Evolutionary conservation across 2,113 vertebrate genomes (phyloP).

Genomic region (Sisor rabdophorus): DNA sequence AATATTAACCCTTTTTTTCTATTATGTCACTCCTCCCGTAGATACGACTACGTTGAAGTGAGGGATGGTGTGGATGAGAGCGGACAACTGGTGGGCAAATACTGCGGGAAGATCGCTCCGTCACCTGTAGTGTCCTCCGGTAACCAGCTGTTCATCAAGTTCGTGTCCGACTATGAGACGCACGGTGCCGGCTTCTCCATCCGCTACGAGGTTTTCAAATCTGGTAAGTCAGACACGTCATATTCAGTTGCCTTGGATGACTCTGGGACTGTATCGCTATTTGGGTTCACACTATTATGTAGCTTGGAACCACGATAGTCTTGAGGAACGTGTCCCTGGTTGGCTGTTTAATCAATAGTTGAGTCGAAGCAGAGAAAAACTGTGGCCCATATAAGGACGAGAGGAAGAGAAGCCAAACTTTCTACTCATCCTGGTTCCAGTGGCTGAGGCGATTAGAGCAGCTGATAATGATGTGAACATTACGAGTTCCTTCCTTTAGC

Average conservation of each 20-base stretch:
- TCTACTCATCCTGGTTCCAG: conserved; percentile 15
- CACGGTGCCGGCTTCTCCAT: conserved; percentile 98
- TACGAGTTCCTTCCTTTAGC: conserved; percentile 33
- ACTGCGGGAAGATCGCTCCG: conserved; percentile 96
- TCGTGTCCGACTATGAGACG: conserved; percentile 97
- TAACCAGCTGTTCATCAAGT: conserved; percentile 92
- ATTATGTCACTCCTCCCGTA: conserved; percentile 49
- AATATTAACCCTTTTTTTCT: too few species aligned
- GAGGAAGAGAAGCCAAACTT: neutral
- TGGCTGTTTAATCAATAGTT: neutral
- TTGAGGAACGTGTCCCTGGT: neutral
- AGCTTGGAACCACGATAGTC: neutral
- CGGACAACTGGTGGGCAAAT: conserved; percentile 89
- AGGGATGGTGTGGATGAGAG: conserved; percentile 87
- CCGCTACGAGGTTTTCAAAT: conserved; percentile 96
- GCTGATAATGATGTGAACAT: conserved; percentile 24
- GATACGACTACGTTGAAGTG: conserved; percentile 98
- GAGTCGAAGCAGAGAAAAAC: neutral
- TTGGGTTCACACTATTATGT: neutral
- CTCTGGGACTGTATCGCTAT: neutral
- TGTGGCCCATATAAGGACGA: neutral
- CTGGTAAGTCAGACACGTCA: conserved; percentile 70
- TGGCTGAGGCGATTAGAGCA: conserved; percentile 25
- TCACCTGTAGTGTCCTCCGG: conserved; percentile 87
- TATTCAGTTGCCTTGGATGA: neutral